phyloP scores from a whole-genome alignment of 2,797 vertebrate species.

The Anas bernieri region DNA sequence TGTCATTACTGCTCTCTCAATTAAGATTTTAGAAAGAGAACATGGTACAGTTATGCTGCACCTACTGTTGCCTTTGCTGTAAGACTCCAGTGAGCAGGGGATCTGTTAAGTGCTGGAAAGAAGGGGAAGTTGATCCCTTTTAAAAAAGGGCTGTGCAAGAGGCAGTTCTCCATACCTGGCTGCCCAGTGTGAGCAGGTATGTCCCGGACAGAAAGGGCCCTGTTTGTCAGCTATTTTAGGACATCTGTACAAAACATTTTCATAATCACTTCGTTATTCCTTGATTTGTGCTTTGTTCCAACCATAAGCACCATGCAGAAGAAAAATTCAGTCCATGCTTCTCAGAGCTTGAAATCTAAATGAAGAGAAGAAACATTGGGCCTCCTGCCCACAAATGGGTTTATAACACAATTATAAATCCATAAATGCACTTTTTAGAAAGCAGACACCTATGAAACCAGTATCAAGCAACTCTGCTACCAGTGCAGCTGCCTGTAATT shows the following conservation, averaged over 20 bases:
- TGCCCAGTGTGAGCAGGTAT: neutral
- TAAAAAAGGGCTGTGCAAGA: neutral
- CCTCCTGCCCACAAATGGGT: neutral
- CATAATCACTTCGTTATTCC: neutral
- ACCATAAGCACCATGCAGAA: neutral
- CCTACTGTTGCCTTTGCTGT: neutral
- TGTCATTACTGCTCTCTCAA: neutral
- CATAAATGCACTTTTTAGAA: neutral
- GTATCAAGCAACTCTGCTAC: neutral
- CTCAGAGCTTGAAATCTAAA: neutral
- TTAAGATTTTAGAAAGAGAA: neutral
- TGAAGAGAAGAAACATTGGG: neutral
- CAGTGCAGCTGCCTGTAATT: accelerated
- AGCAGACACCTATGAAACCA: neutral
- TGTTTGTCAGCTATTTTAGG: neutral
- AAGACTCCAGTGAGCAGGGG: neutral
- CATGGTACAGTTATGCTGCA: neutral
- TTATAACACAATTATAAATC: neutral
- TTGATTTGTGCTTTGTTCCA: neutral
- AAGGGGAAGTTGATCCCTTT: neutral
- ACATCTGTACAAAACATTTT: neutral
- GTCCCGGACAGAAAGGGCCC: neutral
- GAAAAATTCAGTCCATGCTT: neutral
- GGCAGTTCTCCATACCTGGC: neutral
- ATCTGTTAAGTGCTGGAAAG: neutral